Conservation (phyloP, 2,888 invertebrate species). For the Dasysyrphus tricinctus region DNA sequence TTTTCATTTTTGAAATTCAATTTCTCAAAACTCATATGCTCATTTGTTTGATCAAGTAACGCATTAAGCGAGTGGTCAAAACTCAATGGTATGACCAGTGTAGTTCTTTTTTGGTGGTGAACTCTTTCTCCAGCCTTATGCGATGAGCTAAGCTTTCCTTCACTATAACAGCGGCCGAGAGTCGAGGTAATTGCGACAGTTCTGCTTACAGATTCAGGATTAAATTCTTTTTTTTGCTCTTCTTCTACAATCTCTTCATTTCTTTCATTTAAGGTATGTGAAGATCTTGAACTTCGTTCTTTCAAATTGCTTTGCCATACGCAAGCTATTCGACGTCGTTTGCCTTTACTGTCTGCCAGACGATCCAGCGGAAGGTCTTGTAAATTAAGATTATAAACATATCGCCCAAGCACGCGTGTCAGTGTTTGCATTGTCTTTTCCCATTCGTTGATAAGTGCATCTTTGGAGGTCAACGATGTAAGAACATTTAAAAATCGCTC, state of each 20-base stretch:
- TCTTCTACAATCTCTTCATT: conserved; percentile 67
- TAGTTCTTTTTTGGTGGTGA: conserved; percentile 77
- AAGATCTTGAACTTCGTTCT: conserved; percentile 60
- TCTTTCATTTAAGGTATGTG: conserved; percentile 62
- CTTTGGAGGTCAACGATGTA: conserved; percentile 95
- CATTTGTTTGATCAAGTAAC: conserved; percentile 77
- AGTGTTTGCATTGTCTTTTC: conserved; percentile 99
- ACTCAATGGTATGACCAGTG: conserved; percentile 77
- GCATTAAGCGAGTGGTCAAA: conserved; percentile 79
- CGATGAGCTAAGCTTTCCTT: conserved; percentile 84
- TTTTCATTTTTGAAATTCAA: conserved; percentile 69
- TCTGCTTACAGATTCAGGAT: conserved; percentile 59
- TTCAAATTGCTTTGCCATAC: conserved; percentile 81
- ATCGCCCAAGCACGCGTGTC: conserved; percentile 96
- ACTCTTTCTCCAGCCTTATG: conserved; percentile 78
- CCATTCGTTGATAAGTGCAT: conserved; percentile 97
- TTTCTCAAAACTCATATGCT: conserved; percentile 78
- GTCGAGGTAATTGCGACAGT: conserved; percentile 79
- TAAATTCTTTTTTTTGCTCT: conserved; percentile 71
- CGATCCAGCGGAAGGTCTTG: conserved; percentile 92
- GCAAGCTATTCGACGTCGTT: conserved; percentile 85
- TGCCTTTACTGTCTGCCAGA: conserved; percentile 90
- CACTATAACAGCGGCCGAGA: conserved; percentile 85
- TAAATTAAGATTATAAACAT: conserved; percentile 97
- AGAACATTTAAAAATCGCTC: conserved; percentile 95